These are phyloP conservation scores for Probosciger aterrimus DNA, from an alignment of 2,113 vertebrate genomes.

Conservation along the genomic window DNA sequence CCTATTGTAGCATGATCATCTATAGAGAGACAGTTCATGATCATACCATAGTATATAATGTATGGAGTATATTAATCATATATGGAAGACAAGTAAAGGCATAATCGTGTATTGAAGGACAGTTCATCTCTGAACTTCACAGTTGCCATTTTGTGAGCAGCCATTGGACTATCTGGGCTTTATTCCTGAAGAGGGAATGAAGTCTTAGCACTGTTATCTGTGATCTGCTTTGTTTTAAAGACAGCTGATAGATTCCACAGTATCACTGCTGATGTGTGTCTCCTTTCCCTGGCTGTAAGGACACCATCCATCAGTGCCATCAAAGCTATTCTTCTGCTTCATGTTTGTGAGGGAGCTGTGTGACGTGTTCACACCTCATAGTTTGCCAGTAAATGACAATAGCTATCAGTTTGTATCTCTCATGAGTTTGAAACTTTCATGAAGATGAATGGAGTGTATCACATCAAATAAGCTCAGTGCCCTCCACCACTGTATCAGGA, in stretches of 20 bases:
- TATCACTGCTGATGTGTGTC: neutral
- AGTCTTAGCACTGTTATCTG: neutral
- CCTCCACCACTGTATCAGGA: neutral
- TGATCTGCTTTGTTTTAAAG: neutral
- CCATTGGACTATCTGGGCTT: neutral
- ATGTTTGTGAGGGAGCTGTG: neutral
- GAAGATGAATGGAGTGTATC: conserved; percentile 55
- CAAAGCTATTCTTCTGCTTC: neutral
- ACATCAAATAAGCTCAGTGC: conserved; percentile 30
- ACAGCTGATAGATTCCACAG: neutral
- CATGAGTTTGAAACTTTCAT: conserved; percentile 49
- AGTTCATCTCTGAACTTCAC: neutral
- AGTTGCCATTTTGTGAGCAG: neutral
- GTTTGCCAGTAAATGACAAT: conserved; percentile 38
- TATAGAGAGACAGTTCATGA: neutral
- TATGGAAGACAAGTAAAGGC: neutral
- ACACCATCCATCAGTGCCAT: conserved; percentile 46
- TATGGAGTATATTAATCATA: neutral
- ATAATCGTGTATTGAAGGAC: neutral
- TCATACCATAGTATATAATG: neutral
- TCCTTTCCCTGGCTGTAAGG: conserved; percentile 23
- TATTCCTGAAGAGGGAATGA: neutral
- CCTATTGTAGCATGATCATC: neutral
- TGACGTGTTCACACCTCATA: conserved; percentile 25
- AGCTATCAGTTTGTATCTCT: conserved; percentile 35